Conservation (phyloP, 2,888 invertebrate genomes). For the Thymelicus lineola region DNA sequence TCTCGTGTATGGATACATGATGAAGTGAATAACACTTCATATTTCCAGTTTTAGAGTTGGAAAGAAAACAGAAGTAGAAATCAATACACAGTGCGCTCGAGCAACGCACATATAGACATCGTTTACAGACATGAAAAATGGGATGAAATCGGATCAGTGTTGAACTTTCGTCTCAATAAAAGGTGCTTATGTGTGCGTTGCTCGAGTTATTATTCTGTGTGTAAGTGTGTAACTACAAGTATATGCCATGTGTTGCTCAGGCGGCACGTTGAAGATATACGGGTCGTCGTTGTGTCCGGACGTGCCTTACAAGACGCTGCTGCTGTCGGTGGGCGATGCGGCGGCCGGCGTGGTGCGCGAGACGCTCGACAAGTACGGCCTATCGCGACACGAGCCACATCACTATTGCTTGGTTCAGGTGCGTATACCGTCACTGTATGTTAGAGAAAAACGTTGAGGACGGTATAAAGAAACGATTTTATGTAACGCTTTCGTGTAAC, state of each 20-base stretch:
- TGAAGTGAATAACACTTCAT: too few species aligned
- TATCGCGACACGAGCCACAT: slow-evolving; percentile 94
- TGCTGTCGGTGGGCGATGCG: slow-evolving; percentile 96
- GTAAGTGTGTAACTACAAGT: neutral
- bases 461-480: too few species aligned
- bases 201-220: neutral
- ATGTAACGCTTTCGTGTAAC: too few species aligned
- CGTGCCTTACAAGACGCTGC: slow-evolving; percentile 98
- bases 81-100: too few species aligned
- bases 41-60: too few species aligned
- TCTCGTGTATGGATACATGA: too few species aligned
- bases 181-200: neutral
- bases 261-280: slow-evolving; percentile 96
- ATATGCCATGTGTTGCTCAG: slow-evolving; percentile 61
- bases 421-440: slow-evolving; percentile 41
- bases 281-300: slow-evolving; percentile 98
- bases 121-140: too few species aligned
- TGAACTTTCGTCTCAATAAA: too few species aligned
- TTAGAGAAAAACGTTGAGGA: too few species aligned
- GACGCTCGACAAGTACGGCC: slow-evolving; percentile 98
- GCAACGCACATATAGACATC: too few species aligned
- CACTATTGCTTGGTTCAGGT: slow-evolving; percentile 99
- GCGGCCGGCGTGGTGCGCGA: slow-evolving; percentile 97
- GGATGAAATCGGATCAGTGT: too few species aligned
- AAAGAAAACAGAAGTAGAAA: too few species aligned